Base-by-base conservation (phyloP, 2,888 invertebrate species). In the Zelleria hepariella region DNA sequence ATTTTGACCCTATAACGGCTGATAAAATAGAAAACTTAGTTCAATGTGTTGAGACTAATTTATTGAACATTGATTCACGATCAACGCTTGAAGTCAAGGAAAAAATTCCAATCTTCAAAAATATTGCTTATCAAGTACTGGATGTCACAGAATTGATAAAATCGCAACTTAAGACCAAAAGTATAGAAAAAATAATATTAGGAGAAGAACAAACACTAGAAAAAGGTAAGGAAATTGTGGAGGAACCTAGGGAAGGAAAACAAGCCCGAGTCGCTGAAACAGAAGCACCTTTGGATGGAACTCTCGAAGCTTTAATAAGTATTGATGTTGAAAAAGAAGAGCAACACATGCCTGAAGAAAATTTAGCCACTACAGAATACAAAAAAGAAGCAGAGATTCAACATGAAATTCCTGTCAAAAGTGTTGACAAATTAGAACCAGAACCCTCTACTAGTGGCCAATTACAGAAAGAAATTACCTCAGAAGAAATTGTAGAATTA, bases 21-120 rank as follows among this genome's bases (percentile, higher is more conserved):
- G 59, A 63, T 52, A 67, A 65, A 48, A 63, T 74, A 2, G 27
- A 68, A 10, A 48, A 64, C 15, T 58, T 70, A 2, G 32, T 75
- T 1, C 65, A 69, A 27, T 70, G 65, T 63, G 58, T 82, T 1
- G 68, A 77, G 54, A 61, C 62, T 56, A 65, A 65, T 59, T 61
- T 80, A 8, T 23, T 18, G 1, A 67, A 62, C 21, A 75, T 86
- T n/a, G 77, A 85, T 64, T 65, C 70, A 0, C 67, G 68, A 47
- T 63, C 77, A 24, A 74, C 74, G 23, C 65, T 88, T 61, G 83
- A 82, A 67, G 88, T 87, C 0, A 86, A 81, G 67, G 78, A 81
- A 48, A 88, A 88, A 70, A 82, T 88, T 64, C 86, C 86, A 1
- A 74, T 86, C 48, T 84, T 82, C 49, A 81, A 76, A 72, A 68